phyloP scores from a whole-genome alignment of 2,888 invertebrate genomes.

The Altica lythri region DNA sequence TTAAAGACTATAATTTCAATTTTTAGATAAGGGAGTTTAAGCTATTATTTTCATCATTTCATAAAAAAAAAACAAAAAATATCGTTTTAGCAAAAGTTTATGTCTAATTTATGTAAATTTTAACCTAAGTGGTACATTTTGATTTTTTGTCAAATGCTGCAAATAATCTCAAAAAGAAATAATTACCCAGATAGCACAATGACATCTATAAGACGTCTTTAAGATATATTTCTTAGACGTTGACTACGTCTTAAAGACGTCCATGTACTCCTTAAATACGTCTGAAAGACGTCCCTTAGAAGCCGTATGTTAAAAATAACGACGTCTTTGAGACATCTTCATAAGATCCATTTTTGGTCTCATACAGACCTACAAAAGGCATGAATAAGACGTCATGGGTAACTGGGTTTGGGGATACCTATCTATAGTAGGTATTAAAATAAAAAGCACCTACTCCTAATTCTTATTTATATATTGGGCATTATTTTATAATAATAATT shows the following conservation, averaged over 20 bases:
- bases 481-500: conserved; percentile 1
- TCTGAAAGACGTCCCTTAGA: conserved; percentile 15
- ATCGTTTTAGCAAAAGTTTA: no score
- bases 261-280: conserved; percentile 9
- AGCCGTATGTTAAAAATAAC: conserved; percentile 10
- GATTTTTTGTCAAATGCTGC: no score
- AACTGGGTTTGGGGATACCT: no score
- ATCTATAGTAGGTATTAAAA: not conserved
- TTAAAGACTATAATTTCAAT: no score
- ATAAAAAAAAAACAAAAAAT: no score
- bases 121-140: no score
- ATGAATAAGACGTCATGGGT: conserved; percentile 7
- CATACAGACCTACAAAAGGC: no score
- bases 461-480: no score
- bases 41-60: no score
- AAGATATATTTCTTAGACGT: conserved; percentile 12
- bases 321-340: conserved; percentile 8
- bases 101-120: no score
- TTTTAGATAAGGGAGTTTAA: no score
- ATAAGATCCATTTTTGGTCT: not conserved
- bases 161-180: no score
- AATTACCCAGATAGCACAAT: conserved; percentile 1
- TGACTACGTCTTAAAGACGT: conserved; percentile 7
- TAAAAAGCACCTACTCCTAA: not conserved
- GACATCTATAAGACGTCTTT: conserved; percentile 8